Evolutionary conservation across 2,888 invertebrate genomes (phyloP).

Genomic region (Lysandra coridon): DNA sequence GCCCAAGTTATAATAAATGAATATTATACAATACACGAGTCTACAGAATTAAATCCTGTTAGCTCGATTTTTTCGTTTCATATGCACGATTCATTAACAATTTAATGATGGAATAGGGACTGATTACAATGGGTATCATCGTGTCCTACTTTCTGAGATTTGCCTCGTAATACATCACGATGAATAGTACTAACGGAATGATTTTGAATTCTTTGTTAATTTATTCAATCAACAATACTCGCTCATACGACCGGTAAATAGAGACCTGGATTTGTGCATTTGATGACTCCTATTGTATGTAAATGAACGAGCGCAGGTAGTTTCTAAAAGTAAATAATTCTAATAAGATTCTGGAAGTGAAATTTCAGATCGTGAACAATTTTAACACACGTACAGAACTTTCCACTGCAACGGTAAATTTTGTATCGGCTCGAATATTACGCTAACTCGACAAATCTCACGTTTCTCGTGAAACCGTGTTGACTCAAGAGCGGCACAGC

Average conservation of each 20-base stretch:
- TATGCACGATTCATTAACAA: background rate
- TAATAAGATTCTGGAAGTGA: conserved; percentile 61
- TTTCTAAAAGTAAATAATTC: conserved; percentile 49
- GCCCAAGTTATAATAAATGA: background rate
- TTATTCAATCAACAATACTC: conserved; percentile 28
- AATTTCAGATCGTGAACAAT: conserved; percentile 54
- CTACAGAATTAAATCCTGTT: background rate
- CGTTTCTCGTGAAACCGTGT: conserved; percentile 52
- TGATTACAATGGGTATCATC: background rate
- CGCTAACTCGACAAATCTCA: conserved; percentile 49
- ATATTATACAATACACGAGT: background rate
- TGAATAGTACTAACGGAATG: conserved; percentile 23
- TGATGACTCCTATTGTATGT: conserved; percentile 32
- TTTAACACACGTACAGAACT: conserved; percentile 54
- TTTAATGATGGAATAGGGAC: conserved; percentile 17
- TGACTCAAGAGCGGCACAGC: conserved; percentile 43
- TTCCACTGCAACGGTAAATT: conserved; percentile 71
- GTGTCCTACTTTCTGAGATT: conserved; percentile 23
- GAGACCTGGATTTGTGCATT: background rate
- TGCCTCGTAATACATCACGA: conserved; percentile 5
- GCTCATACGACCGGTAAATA: background rate
- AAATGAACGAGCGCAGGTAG: conserved; percentile 28
- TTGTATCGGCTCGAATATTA: conserved; percentile 50
- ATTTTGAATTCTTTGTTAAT: conserved; percentile 30
- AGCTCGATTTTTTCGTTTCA: background rate